Base-by-base conservation (phyloP, 2,797 vertebrate species). In the Pteronotus mesoamericanus region DNA sequence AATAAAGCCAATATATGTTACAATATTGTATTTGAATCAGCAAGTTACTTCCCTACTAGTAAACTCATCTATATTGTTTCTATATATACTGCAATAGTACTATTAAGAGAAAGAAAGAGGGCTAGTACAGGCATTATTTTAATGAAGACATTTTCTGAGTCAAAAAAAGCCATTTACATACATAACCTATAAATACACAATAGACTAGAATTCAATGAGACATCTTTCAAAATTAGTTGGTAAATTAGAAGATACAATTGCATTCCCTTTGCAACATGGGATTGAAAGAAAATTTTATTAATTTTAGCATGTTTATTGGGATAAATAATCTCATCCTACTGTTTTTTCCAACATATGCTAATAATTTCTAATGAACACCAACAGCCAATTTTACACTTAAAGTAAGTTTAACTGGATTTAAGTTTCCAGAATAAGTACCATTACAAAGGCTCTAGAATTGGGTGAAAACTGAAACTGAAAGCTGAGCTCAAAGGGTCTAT, bases 181-280 rank as follows among this genome's bases (percentile, higher is more conserved):
- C 1, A 29, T 59, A 61, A 93, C 9, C 6, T 55, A 1, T 57
- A 74, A 94, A 78, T 69, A 91, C 61, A 57, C 0, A 87, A 66
- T 2, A 86, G 75, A 51, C 29, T 46, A 87, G 2, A 75, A 71
- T 68, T 94, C 69, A 39, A 19, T 48, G 21, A 86, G 79, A 71
- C 2, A 57, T 6, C 46, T 80, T 89, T 82, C 72, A 95, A 95
- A 92, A 83, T 86, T 22, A 94, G 71, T 94, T 77, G 66, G 24
- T 57, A 55, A 86, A 86, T 57, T 77, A 91, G 37, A 93, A 89
- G 34, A 64, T n/a, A 84, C 6, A 68, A 74, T 0, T 88, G 29
- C 3, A 80, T 61, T 88, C 34, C 24, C 32, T 87, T 87, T 44
- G 53, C 37, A 86, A 93, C n/a, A 75, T 39, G 21, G 8, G 22